A percentile compares a stretch with the other conserved stretches of the same genome.
phyloP scores from a whole-genome alignment of 2,113 vertebrate genomes.

The Dascyllus trimaculatus region DNA sequence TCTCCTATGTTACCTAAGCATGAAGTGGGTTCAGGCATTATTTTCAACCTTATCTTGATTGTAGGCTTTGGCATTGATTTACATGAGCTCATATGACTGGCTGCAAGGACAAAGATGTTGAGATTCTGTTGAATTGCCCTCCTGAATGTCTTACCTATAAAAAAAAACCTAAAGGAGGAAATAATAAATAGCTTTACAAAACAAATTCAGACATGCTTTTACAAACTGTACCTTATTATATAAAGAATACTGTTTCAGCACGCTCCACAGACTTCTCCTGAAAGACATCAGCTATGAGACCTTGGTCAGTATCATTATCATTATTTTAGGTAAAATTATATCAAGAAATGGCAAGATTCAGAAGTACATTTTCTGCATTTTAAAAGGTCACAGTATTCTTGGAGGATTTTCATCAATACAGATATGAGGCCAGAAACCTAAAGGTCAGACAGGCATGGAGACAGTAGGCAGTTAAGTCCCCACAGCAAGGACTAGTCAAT shows the following conservation, averaged over 20 bases:
- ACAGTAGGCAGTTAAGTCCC: neutral
- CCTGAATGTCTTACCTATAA: neutral
- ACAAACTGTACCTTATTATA: neutral
- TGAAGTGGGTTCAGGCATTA: neutral
- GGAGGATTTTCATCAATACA: constrained; percentile 2
- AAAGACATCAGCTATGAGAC: neutral
- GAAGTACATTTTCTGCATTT: neutral
- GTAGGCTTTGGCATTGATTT: neutral
- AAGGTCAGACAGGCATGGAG: neutral
- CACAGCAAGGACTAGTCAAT: neutral
- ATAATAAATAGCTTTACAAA: neutral
- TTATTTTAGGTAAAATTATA: neutral
- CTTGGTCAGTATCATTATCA: neutral
- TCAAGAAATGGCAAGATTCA: neutral
- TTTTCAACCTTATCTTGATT: neutral
- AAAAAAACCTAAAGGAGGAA: neutral
- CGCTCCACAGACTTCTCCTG: neutral
- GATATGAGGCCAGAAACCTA: neutral
- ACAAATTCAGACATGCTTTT: neutral
- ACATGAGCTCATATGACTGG: neutral
- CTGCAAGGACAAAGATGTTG: too few relatives aligned
- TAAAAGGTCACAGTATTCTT: neutral
- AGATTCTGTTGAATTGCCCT: neutral
- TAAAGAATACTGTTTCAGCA: neutral
- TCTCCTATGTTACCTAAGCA: neutral